Base-by-base conservation (phyloP, 2,113 vertebrate genomes). In the Chunga burmeisteri region DNA sequence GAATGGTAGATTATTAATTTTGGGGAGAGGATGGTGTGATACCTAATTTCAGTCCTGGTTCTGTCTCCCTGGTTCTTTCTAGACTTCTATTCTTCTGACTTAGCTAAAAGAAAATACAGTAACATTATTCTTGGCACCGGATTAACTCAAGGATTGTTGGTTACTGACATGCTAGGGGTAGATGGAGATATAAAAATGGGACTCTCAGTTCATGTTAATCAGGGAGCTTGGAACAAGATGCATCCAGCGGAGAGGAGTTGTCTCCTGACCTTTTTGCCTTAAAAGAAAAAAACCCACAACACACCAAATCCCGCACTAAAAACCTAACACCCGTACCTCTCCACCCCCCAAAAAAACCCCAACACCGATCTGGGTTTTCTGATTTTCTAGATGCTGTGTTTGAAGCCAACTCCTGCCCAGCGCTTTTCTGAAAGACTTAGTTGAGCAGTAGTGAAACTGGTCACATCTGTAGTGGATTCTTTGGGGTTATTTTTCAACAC, bases 251-350 rank as follows among this genome's bases (percentile, higher is more conserved):
- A 78, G 34, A 88, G 26, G 20, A 81, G 17, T 44, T 87, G 32
- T 90, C 46, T 88, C 27, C 26, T 82, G 47, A 78, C 26, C 29
- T 29, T 27, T 67, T 27, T 83, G 46, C 67, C 47, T 78, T 61
- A 44, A 66, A 85, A 85, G 81, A 21, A 20, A 2, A 46, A 17
- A 50, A 30, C 1, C 27, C 7, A 7, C 36, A 26, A n/a, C 10
- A 7, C 36, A 26, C 23, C 10, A 63, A 78, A 4, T 16, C 14
- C 16, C 8, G 30, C 9, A 20, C 22, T 47, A 55, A 73, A 90
- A 52, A 0, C 10, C 20, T 11, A 42, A 13, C 5, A 13, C 15
- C 6, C 19, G 13, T 6, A 27, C 11, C 9, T 6, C 14, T 7
- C 47, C 25, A 25, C 4, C 4, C 25, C 13, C 9, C 6, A 7